Evolutionary conservation across 2,797 vertebrate genomes (phyloP).

Genomic region (Amblyraja radiata): DNA sequence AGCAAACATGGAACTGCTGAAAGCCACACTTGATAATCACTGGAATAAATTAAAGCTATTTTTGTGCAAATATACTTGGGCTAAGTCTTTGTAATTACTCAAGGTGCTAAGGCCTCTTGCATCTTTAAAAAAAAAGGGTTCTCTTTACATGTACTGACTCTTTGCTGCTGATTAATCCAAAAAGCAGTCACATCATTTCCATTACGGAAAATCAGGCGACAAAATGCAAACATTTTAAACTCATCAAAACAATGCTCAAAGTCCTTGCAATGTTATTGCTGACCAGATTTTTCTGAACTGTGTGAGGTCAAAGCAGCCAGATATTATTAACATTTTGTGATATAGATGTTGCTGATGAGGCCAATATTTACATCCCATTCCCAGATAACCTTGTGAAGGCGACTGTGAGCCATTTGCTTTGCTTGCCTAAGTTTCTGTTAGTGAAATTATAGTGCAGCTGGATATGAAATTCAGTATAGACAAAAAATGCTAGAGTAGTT

Average conservation of each 20-base stretch:
- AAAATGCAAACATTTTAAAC: not conserved
- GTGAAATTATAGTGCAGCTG: not conserved
- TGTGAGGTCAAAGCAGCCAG: not conserved
- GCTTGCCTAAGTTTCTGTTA: not conserved
- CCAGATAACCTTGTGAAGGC: not conserved
- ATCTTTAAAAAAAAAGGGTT: not conserved
- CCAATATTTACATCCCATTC: not conserved
- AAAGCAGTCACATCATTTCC: not conserved
- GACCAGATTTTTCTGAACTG: not conserved
- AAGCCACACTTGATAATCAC: conserved; percentile 22
- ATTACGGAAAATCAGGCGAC: not conserved
- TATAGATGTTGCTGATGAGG: not conserved
- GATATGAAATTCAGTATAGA: not conserved
- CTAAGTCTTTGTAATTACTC: not conserved
- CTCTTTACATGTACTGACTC: not conserved
- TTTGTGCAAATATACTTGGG: not conserved
- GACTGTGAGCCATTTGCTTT: not conserved
- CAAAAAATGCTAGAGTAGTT: too few relatives aligned
- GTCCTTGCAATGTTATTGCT: not conserved
- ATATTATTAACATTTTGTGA: not conserved
- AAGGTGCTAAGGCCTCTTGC: not conserved
- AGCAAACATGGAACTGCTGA: conserved; percentile 1
- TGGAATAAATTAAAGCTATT: conserved; percentile 33
- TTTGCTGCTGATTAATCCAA: not conserved
- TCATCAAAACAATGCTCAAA: not conserved